Conservation (phyloP, 2,113 vertebrate species). For the Oenanthe oenanthe region DNA sequence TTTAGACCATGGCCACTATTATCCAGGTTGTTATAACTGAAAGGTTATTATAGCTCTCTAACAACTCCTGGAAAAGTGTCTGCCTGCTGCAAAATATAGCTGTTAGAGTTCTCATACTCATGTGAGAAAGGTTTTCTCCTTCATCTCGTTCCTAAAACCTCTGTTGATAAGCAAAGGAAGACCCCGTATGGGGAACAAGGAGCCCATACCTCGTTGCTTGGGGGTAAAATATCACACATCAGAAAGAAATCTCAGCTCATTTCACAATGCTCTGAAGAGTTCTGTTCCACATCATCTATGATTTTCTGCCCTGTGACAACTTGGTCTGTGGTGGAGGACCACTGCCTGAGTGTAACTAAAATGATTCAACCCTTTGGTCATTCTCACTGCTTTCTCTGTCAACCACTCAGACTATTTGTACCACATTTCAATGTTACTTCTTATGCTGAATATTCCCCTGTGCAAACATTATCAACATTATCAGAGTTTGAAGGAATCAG, state of each 20-base stretch:
- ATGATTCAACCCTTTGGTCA: background rate
- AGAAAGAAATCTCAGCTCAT: background rate
- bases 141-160: background rate
- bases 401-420: background rate
- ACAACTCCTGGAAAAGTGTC: slow-evolving; percentile 40
- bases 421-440: background rate
- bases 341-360: background rate
- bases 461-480: background rate
- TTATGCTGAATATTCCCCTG: background rate
- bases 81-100: background rate
- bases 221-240: background rate
- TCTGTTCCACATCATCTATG: background rate
- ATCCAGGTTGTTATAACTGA: slow-evolving; percentile 52
- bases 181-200: background rate
- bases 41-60: slow-evolving; percentile 45
- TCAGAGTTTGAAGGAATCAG: background rate
- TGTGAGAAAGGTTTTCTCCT: background rate
- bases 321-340: background rate
- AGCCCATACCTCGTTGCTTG: background rate
- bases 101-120: background rate
- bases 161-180: slow-evolving; percentile 33
- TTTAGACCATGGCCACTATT: slow-evolving; percentile 39
- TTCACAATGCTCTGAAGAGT: background rate
- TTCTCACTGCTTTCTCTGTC: background rate
- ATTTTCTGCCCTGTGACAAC: background rate